These are phyloP conservation scores for Pseudorhombus dupliciocellatus DNA, from an alignment of 2,113 vertebrate genomes.

Conservation along the genomic window DNA sequence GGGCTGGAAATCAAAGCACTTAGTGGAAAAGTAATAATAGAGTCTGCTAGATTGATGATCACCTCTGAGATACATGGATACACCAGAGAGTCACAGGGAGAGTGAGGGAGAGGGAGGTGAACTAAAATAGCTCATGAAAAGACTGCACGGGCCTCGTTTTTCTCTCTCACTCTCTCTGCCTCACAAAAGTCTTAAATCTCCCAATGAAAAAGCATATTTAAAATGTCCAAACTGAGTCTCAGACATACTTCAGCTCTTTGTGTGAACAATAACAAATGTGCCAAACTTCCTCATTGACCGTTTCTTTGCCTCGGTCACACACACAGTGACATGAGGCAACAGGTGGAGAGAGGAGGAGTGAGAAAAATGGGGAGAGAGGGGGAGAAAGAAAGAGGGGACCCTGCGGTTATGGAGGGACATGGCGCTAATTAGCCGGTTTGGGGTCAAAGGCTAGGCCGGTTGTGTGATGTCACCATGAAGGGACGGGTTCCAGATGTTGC, in stretches of 20 bases:
- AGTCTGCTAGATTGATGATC: slow-evolving; percentile 81
- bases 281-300: neutral
- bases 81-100: slow-evolving; percentile 55
- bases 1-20: slow-evolving; percentile 81
- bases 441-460: slow-evolving; percentile 76
- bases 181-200: slow-evolving; percentile 10
- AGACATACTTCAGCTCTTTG: neutral
- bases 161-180: slow-evolving; percentile 1
- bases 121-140: slow-evolving; percentile 65
- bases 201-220: neutral
- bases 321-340: slow-evolving; percentile 63
- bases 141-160: neutral
- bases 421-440: slow-evolving; percentile 79
- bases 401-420: slow-evolving; percentile 63
- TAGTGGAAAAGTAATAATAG: slow-evolving; percentile 78
- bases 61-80: slow-evolving; percentile 66
- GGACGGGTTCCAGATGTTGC: slow-evolving; percentile 76
- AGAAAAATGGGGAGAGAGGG: slow-evolving; percentile 34
- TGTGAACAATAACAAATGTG: slow-evolving; percentile 1
- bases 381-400: slow-evolving; percentile 45
- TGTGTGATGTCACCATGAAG: slow-evolving; percentile 71
- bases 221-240: neutral
- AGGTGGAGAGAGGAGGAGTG: slow-evolving; percentile 63
- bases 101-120: slow-evolving; percentile 49
- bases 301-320: slow-evolving; percentile 14